Base-by-base conservation (phyloP, 2,797 vertebrate genomes). In the Clangula hyemalis region DNA sequence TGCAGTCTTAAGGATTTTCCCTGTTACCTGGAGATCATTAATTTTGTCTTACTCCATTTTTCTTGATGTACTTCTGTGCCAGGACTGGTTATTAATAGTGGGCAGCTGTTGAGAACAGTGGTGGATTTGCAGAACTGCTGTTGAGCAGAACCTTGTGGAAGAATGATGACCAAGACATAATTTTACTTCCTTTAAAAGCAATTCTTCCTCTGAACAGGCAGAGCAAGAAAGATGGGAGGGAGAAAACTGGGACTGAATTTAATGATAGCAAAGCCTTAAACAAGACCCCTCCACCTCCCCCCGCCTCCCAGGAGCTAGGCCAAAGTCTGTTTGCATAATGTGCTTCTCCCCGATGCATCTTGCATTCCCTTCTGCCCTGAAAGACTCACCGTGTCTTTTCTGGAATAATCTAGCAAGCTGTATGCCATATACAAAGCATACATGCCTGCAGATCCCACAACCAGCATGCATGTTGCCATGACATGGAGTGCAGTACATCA, bases 261-360 rank as follows among this genome's bases (percentile, higher is more conserved):
- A 39, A 32, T 18, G 11, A 86, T 54, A 11, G 24, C 62, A 41
- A 30, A 84, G 54, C 36, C 60, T 83, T 20, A 25, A 7, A 1
- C 2, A 1, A 12, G 25, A 83, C 43, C 43, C 43, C 43, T 20
- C 43, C 19, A 81, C 45, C 45, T 75, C 21, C 10, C 27, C 51
- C 13, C 85, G 18, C 43, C 22, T 19, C 43, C 43, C 19, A 39
- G 74, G 70, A 95, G 27, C 80, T 57, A 10, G 66, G 77, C 56
- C 74, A 27, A 56, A 14, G 6, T 36, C 73, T 22, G 12, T 66
- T 66, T 12, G 32, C 73, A 11, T 39, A 8, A 2, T 0, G 8
- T 0, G 0, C 83, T 54, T 56, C 60, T 11, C 57, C 69, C n/a
- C 4, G 0, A 5, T 0, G 1, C 43, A 38, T 80, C 36, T 61